Evolutionary conservation across 2,113 vertebrate genomes (phyloP).

Genomic region (Platysteira castanea): DNA sequence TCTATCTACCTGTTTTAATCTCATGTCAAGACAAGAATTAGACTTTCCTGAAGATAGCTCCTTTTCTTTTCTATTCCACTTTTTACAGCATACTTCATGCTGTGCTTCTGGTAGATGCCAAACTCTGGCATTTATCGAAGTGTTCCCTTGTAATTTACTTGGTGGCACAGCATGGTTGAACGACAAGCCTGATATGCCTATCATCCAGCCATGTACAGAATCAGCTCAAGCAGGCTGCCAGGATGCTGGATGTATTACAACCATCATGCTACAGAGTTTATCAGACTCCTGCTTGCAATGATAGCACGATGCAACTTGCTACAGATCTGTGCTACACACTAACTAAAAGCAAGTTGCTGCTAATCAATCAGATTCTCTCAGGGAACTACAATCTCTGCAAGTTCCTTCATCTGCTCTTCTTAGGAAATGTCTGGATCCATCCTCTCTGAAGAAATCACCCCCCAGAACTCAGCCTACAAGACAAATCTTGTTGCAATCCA

Average conservation of each 20-base stretch:
- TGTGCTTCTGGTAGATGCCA: not conserved
- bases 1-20: not conserved
- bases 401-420: not conserved
- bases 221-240: not conserved
- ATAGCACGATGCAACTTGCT: not conserved
- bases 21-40: not conserved
- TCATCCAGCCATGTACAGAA: fast-evolving
- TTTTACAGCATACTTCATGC: not conserved
- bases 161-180: not conserved
- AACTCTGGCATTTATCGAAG: not conserved
- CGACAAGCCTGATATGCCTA: not conserved
- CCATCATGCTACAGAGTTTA: not conserved
- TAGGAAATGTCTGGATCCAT: not conserved
- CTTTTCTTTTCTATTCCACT: not conserved
- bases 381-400: not conserved
- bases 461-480: not conserved
- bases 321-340: not conserved
- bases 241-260: not conserved
- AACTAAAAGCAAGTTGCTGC: not conserved
- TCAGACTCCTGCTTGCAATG: not conserved
- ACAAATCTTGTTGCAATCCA: not conserved
- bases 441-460: not conserved
- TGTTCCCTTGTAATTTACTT: not conserved
- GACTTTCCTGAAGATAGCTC: not conserved
- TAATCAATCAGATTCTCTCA: not conserved